phyloP scores from a whole-genome alignment of 2,888 invertebrate genomes.

The Leptarthrus brevirostris region DNA sequence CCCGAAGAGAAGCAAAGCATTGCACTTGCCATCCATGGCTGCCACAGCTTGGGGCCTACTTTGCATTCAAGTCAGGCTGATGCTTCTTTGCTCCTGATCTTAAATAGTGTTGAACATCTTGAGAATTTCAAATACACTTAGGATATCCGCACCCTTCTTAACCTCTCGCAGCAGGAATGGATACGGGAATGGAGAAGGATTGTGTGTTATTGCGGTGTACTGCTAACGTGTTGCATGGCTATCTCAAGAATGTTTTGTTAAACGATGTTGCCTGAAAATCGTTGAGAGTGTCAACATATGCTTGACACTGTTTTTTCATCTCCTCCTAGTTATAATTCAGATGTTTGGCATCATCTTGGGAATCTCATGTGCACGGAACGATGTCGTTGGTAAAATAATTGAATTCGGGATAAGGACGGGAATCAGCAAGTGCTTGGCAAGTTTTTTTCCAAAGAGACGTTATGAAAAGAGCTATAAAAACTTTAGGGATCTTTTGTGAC shows the following conservation, averaged over 20 bases:
- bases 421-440: no score
- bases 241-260: neutral
- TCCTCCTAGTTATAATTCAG: constrained; percentile 3
- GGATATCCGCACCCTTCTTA: neutral
- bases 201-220: neutral
- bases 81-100: neutral
- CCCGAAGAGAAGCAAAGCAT: neutral
- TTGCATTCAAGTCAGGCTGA: neutral
- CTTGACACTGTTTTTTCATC: neutral
- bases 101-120: neutral
- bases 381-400: neutral
- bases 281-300: neutral
- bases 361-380: neutral
- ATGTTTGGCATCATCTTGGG: neutral
- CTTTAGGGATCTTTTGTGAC: no score
- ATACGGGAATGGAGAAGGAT: neutral
- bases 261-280: neutral
- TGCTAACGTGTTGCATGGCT: neutral
- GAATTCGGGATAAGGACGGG: neutral
- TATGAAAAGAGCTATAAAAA: no score
- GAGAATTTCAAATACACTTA: neutral
- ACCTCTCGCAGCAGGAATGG: neutral
- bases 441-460: no score
- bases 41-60: constrained; percentile 3
- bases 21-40: neutral